Conservation (phyloP, 2,888 invertebrate genomes). For the Catocala fraxini region DNA sequence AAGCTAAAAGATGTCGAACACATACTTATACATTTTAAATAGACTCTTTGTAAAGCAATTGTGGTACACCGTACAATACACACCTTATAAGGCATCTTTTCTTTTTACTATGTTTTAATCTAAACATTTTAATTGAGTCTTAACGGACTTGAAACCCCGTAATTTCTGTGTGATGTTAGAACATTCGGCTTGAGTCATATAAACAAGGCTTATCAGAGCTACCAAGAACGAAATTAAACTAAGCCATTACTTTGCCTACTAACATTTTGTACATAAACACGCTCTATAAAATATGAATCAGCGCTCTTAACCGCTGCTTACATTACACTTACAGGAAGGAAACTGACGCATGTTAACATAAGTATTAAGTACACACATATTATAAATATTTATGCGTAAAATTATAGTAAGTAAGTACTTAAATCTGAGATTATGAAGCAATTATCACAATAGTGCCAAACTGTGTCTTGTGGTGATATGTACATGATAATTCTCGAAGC, state of each 20-base stretch:
- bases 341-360: constrained; percentile 28
- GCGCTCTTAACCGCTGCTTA: constrained; percentile 26
- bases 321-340: constrained; percentile 40
- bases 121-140: too few species aligned
- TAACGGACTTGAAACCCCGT: too few species aligned
- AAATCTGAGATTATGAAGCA: constrained; percentile 9
- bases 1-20: too few species aligned
- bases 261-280: constrained; percentile 5
- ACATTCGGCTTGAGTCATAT: too few species aligned
- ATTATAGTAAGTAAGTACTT: neutral
- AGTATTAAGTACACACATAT: neutral
- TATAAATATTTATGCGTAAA: constrained; percentile 3
- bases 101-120: too few species aligned
- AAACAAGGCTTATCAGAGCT: neutral
- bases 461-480: constrained; percentile 32
- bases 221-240: constrained; percentile 3
- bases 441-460: constrained; percentile 34
- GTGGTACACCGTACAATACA: too few species aligned
- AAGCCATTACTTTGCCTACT: neutral
- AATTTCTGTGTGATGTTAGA: too few species aligned
- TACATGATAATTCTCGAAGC: constrained; percentile 42
- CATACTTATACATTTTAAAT: too few species aligned
- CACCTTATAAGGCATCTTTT: too few species aligned
- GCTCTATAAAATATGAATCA: constrained; percentile 35
- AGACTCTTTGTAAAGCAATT: too few species aligned